Evolutionary conservation across 2,797 vertebrate genomes (phyloP), one percentile per base, ranked within the genome.

Genomic region (Pseudochaenichthys georgianus): DNA sequence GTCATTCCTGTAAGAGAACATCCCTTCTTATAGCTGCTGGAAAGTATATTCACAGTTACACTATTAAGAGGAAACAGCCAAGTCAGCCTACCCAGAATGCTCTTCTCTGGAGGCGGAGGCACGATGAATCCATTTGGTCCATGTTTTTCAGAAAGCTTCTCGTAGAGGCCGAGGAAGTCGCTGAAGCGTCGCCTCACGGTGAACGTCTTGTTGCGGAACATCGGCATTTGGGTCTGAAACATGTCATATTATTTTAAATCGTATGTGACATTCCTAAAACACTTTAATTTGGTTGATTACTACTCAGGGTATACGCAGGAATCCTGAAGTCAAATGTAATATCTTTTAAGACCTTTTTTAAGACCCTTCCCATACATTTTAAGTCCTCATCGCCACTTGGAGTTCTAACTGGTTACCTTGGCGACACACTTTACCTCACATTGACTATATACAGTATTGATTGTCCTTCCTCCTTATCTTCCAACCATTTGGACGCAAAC

Each of bases 21-120:
- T 5, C 17, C 7, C 38, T 43, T 58, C 38, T 73, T 42, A 55
- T 0, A 70, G 34, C 45, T 38, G 41, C 19, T 11, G 13, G 4
- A 34, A 34, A 55, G 45, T 0, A 45, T 4, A 52, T 63, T 41
- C n/a, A 48, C 7, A n/a, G 11, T 4, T n/a, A 11, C 3, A 58
- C 17, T 0, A 52, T 41, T 2, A 34, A 42, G 41, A n/a, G 43
- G 3, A 52, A 19, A 13, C 2, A 4, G n/a, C 45, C 4, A 2
- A 34, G n/a, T 52, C 12, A 9, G 43, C 79, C 34, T 91, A 99
- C 98, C 98, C 90, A 99, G 94, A 63, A 99, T 94, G 93, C 96
- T 99, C 89, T 99, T 99, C 92, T 99, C 98, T 0, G 98, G 98
- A 0, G 98, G 97, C 0, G 98, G 98, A 60, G 98, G 98, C n/a